Evolutionary conservation across 2,888 invertebrate genomes (phyloP).

Genomic region (Monopis laevigella): DNA sequence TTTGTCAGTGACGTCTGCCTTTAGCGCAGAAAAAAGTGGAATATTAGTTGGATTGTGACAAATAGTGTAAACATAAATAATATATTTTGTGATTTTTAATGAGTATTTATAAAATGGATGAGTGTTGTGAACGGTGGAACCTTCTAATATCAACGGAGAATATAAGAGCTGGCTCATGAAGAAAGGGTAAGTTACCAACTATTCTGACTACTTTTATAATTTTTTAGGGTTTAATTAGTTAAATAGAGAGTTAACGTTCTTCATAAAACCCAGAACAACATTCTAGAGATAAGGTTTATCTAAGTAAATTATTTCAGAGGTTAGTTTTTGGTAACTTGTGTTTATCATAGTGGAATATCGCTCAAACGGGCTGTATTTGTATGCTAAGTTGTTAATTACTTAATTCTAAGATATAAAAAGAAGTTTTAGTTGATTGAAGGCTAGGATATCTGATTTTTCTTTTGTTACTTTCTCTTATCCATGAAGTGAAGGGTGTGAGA

Average conservation of each 20-base stretch:
- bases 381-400: not conserved
- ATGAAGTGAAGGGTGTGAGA: conserved; percentile 59
- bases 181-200: conserved; percentile 65
- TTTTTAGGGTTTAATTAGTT: too few species aligned
- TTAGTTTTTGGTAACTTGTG: not conserved
- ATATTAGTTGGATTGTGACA: conserved; percentile 64
- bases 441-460: conserved; percentile 56
- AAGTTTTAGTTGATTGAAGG: conserved; percentile 28
- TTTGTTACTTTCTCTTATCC: conserved; percentile 65
- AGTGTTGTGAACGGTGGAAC: conserved; percentile 53
- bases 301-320: not conserved
- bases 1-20: conserved; percentile 68
- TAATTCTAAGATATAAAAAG: conserved; percentile 12
- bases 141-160: conserved; percentile 55
- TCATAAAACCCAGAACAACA: not conserved
- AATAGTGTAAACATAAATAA: conserved; percentile 58
- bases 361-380: not conserved
- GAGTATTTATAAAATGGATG: conserved; percentile 62
- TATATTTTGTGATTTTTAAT: conserved; percentile 53
- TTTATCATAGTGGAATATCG: not conserved
- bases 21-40: conserved; percentile 66
- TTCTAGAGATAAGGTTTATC: not conserved
- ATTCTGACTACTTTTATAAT: too few species aligned
- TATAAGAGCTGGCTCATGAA: conserved; percentile 64
- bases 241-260: too few species aligned